These are phyloP conservation scores for Mesorhabditis belari DNA, from an alignment of 2,888 invertebrate species.

Conservation along the genomic window DNA sequence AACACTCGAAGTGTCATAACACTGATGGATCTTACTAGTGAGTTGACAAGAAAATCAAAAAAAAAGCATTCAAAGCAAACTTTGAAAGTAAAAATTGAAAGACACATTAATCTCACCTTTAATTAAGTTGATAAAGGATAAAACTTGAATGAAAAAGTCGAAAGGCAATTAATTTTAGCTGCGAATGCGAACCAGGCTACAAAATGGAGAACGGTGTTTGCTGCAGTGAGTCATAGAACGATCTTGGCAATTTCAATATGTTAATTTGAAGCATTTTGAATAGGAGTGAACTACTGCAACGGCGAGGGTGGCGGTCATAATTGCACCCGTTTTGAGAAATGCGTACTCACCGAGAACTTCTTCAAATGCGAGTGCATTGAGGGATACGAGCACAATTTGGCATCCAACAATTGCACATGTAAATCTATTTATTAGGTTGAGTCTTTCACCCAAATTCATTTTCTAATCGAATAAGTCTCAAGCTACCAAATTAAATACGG, in stretches of 20 bases:
- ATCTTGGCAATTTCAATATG: too few species aligned
- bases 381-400: slow-evolving; percentile 25
- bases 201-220: background rate
- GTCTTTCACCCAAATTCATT: too few species aligned
- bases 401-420: slow-evolving; percentile 15
- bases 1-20: background rate
- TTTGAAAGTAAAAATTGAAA: too few species aligned
- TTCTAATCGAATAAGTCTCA: too few species aligned
- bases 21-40: background rate
- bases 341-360: slow-evolving; percentile 4
- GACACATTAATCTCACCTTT: too few species aligned
- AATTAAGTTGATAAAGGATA: too few species aligned
- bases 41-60: background rate
- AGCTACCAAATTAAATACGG: too few species aligned
- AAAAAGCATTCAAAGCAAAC: too few species aligned
- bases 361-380: slow-evolving; percentile 15
- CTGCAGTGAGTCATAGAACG: background rate
- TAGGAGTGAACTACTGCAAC: background rate
- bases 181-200: background rate
- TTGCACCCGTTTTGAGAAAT: background rate
- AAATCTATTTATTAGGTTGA: too few species aligned
- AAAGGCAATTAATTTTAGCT: background rate
- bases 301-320: background rate
- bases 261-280: background rate
- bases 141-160: too few species aligned